Percentiles rank a stretch among this genome's conserved stretches.
Conservation (phyloP, 2,888 invertebrate species). For the Plusia festucae region DNA sequence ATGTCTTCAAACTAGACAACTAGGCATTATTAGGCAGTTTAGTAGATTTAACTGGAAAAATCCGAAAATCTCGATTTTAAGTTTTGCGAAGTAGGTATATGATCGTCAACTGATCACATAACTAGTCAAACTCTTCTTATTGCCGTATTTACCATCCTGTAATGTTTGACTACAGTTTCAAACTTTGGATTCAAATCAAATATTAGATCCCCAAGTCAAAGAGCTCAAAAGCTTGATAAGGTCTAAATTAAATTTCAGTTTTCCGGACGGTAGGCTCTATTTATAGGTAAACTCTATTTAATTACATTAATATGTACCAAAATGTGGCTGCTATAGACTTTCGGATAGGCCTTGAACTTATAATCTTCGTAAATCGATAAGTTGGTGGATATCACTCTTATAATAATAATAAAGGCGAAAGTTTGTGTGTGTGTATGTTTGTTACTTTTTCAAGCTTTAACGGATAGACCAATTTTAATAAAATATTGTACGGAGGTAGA, state of each 20-base stretch:
- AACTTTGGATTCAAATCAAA: conserved; percentile 1
- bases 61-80: too few relatives aligned
- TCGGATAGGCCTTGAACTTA: not conserved
- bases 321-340: not conserved
- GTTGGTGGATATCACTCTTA: not conserved
- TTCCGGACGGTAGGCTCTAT: not conserved
- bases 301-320: not conserved
- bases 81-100: too few relatives aligned
- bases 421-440: too few relatives aligned
- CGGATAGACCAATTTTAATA: too few relatives aligned
- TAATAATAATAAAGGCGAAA: too few relatives aligned
- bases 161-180: not conserved
- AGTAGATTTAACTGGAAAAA: too few relatives aligned
- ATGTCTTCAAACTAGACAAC: too few relatives aligned
- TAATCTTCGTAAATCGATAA: not conserved
- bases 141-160: not conserved
- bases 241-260: not conserved
- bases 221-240: not conserved
- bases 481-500: too few relatives aligned
- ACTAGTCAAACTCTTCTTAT: not conserved
- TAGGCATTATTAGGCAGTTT: too few relatives aligned
- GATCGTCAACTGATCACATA: too few relatives aligned
- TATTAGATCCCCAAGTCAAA: conserved; percentile 1
- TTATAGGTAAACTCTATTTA: too few relatives aligned
- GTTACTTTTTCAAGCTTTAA: too few relatives aligned